Evolutionary conservation across 2,888 invertebrate species (phyloP).

Genomic region (Aspidiotus rigidus): DNA sequence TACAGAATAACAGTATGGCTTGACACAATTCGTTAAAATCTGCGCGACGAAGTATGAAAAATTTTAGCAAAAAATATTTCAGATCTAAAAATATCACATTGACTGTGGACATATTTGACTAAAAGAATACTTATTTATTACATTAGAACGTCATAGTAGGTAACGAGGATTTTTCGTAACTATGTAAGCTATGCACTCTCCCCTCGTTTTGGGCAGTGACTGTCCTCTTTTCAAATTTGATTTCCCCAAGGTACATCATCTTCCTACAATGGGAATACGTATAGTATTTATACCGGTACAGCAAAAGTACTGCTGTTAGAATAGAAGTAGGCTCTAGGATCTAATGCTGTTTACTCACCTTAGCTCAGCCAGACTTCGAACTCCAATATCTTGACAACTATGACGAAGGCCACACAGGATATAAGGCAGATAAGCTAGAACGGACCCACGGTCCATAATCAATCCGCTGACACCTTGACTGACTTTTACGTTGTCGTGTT

Average conservation of each 20-base stretch:
- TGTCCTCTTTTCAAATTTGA: slow-evolving; percentile 91
- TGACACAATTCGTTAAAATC: no score
- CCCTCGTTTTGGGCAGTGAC: slow-evolving; percentile 95
- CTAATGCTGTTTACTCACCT: slow-evolving; percentile 45
- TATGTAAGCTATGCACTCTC: slow-evolving; percentile 93
- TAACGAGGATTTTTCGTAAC: slow-evolving; percentile 63
- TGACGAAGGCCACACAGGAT: slow-evolving; percentile 90
- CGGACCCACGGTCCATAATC: slow-evolving; percentile 96
- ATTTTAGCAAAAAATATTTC: no score
- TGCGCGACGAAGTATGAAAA: no score
- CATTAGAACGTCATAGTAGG: slow-evolving; percentile 16
- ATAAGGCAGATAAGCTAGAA: slow-evolving; percentile 89
- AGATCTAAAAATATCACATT: no score
- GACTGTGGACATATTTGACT: no score
- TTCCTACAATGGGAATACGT: slow-evolving; percentile 43
- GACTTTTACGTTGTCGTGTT: slow-evolving; percentile 59
- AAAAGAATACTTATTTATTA: no score
- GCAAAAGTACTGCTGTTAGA: background rate
- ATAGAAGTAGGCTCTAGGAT: background rate
- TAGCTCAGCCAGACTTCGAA: slow-evolving; percentile 56
- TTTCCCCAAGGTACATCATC: slow-evolving; percentile 75
- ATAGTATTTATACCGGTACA: background rate
- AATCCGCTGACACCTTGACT: slow-evolving; percentile 98
- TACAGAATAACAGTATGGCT: no score
- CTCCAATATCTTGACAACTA: slow-evolving; percentile 94